Conservation (phyloP, 2,113 vertebrate genomes). For the Nyctereutes procyonoides region DNA sequence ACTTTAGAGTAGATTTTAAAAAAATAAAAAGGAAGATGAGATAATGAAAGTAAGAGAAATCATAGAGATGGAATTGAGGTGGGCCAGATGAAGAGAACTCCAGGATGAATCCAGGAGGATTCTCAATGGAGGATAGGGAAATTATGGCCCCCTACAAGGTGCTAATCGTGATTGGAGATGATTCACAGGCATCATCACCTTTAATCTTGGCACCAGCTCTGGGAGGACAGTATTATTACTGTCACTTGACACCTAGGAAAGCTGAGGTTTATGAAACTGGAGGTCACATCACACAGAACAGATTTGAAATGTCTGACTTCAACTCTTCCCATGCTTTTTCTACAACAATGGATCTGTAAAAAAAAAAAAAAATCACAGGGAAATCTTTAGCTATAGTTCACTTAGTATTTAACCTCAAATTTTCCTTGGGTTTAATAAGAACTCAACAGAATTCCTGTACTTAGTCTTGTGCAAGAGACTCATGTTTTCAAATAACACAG, state of each 20-base stretch:
- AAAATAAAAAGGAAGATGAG: background rate
- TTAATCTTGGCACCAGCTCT: slow-evolving; percentile 29
- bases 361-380: background rate
- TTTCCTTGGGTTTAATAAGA: slow-evolving; percentile 54
- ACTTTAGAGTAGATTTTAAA: background rate
- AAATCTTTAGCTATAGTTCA: slow-evolving; percentile 23
- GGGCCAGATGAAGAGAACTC: slow-evolving; percentile 24
- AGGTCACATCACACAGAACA: background rate
- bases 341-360: background rate
- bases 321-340: slow-evolving; percentile 24
- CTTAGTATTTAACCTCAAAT: slow-evolving; percentile 46
- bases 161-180: background rate
- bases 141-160: background rate
- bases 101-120: background rate
- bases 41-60: slow-evolving; percentile 39
- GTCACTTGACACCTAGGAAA: slow-evolving; percentile 39
- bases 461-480: background rate
- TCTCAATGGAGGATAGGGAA: background rate
- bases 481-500: slow-evolving; percentile 12
- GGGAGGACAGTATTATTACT: slow-evolving; percentile 2
- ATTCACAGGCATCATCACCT: background rate
- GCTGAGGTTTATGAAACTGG: background rate
- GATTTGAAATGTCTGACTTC: slow-evolving; percentile 50
- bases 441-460: background rate
- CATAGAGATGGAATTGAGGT: background rate